Evolutionary conservation across 2,113 vertebrate genomes (phyloP).

Genomic region (Pterocles burchelli): DNA sequence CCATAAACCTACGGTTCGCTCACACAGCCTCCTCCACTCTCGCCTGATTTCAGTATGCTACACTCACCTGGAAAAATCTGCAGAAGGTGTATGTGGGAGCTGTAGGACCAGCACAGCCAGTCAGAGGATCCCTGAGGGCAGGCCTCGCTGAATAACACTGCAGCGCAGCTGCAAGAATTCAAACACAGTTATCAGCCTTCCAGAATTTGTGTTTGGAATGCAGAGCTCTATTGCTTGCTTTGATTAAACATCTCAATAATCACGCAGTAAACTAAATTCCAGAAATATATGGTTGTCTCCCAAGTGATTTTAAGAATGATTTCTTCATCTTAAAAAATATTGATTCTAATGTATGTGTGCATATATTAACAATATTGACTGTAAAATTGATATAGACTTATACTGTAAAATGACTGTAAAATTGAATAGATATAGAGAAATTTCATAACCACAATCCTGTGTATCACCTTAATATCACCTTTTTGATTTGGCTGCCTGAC

Average conservation of each 20-base stretch:
- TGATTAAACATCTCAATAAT: neutral
- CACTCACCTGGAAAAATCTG: conserved; percentile 76
- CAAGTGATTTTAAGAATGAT: neutral
- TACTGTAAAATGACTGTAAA: no score
- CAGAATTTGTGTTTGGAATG: neutral
- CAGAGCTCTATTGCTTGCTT: neutral
- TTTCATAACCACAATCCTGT: neutral
- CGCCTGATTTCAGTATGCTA: neutral
- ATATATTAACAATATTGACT: neutral
- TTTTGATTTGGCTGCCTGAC: neutral
- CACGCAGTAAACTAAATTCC: neutral
- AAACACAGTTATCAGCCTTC: neutral
- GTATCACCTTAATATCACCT: neutral
- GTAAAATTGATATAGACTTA: neutral
- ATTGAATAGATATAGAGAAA: no score
- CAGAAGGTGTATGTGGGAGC: conserved; percentile 56
- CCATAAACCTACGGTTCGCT: neutral
- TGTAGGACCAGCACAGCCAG: conserved; percentile 47
- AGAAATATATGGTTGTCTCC: neutral
- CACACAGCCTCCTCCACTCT: neutral
- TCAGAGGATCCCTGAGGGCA: conserved; percentile 48
- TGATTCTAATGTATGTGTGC: neutral
- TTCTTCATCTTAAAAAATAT: neutral
- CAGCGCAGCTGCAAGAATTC: conserved; percentile 59
- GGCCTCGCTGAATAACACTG: conserved; percentile 55